Evolutionary conservation across 2,113 vertebrate genomes (phyloP), one percentile per base, ranked within the genome.

Genomic region (Ardeotis arabs): DNA sequence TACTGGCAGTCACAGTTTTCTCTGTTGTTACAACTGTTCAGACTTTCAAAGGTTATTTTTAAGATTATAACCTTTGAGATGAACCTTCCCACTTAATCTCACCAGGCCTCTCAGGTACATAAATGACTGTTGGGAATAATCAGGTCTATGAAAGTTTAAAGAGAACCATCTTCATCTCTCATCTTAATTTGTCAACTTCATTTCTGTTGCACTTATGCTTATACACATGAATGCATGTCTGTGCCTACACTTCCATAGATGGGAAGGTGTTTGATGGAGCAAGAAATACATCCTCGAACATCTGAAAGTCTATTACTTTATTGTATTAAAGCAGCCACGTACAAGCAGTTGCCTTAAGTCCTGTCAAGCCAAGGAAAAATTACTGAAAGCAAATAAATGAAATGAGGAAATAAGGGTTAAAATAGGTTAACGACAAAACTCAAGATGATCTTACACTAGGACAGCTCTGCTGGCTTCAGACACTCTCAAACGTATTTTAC

Each of bases 21-120:
- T 77, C 25, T 63, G 27, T 66, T 82, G 16, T 84, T 90, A 50
- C 18, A 66, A 74, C 23, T 49, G 10, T 69, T 87, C 73, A 75
- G 35, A 19, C 31, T 80, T 87, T 73, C 74, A 72, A 91, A 87
- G 17, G 29, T 84, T 83, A 79, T 91, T 97, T 95, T 95, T 78
- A 84, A 73, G 63, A 63, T 63, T 20, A 41, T 87, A 83, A 81
- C 56, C 77, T 96, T 94, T 93, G 64, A 87, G 78, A 60, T 37
- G 23, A 96, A 88, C 81, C 29, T 91, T 83, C 37, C 52, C 18
- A 69, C 69, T 88, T 59, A 39, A 87, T 89, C 52, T 80, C 83
- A 82, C 39, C 41, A 74, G 47, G 55, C 39, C 9, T 87, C 35
- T 20, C 52, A 89, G 58, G 19, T 78, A 33, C 22, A 33, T 84